Percentiles rank a stretch among this genome's conserved stretches.
Evolutionary conservation across 2,888 invertebrate genomes (phyloP).

Genomic region (Volucella inflata): DNA sequence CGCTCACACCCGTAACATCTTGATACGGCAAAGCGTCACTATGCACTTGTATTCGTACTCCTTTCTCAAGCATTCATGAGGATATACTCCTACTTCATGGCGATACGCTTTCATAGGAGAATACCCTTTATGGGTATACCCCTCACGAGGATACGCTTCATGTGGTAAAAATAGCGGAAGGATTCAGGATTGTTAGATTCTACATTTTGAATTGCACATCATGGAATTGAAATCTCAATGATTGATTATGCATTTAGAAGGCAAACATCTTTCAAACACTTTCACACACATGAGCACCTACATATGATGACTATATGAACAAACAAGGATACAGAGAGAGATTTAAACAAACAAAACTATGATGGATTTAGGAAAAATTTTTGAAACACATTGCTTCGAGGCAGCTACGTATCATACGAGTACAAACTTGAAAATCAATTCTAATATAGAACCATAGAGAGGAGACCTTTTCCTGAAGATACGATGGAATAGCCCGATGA

Average conservation of each 20-base stretch:
- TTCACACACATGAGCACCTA: not conserved
- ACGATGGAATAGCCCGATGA: not conserved
- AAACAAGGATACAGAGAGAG: not conserved
- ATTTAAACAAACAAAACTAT: conserved; percentile 20
- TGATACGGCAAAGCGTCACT: conserved; percentile 1
- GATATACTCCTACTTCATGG: too few species aligned
- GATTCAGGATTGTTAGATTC: conserved; percentile 15
- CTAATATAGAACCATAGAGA: conserved; percentile 14
- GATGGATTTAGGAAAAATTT: conserved; percentile 39
- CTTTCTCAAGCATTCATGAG: conserved; percentile 32
- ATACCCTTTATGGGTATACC: not conserved
- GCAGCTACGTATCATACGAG: too few species aligned
- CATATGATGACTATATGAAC: too few species aligned
- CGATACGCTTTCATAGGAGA: not conserved
- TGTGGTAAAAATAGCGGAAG: conserved; percentile 25
- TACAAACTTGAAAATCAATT: conserved; percentile 12
- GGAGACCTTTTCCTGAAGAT: conserved; percentile 4
- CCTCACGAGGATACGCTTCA: conserved; percentile 30
- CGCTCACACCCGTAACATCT: too few species aligned
- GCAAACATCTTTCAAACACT: conserved; percentile 56
- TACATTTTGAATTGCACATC: conserved; percentile 15
- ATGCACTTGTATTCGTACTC: not conserved
- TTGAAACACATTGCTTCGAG: conserved; percentile 20
- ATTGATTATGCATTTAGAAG: conserved; percentile 81
- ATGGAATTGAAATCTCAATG: conserved; percentile 79